Conservation (phyloP, 2,888 invertebrate genomes). For the Bruchidius siliquastri region DNA sequence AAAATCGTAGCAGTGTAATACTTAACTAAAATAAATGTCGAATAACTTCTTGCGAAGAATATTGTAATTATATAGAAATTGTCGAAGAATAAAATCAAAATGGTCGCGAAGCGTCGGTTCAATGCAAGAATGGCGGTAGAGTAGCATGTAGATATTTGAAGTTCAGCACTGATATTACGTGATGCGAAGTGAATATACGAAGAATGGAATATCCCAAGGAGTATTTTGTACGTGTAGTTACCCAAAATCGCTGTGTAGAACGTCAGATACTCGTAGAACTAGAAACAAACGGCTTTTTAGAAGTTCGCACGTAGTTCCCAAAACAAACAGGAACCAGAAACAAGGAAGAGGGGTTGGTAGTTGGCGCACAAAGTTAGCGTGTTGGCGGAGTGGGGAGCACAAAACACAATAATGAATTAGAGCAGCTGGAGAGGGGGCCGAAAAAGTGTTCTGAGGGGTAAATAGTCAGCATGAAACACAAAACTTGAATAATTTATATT, state of each 20-base stretch:
- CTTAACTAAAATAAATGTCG: slow-evolving; percentile 27
- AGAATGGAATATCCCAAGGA: slow-evolving; percentile 44
- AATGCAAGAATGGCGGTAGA: slow-evolving; percentile 28
- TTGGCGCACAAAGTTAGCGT: no score
- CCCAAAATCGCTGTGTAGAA: slow-evolving; percentile 43
- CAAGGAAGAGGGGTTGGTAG: no score
- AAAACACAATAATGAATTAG: no score
- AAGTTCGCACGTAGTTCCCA: neutral
- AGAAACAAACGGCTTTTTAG: neutral
- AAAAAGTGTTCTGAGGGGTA: no score
- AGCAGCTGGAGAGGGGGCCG: no score
- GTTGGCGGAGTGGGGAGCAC: no score
- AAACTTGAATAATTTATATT: no score
- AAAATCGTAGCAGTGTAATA: slow-evolving; percentile 21
- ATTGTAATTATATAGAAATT: neutral
- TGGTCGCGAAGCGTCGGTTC: slow-evolving; percentile 34
- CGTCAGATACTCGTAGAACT: neutral
- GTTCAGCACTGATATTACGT: slow-evolving; percentile 42
- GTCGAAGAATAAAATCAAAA: slow-evolving; percentile 39
- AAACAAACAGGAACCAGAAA: neutral
- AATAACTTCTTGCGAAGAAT: slow-evolving; percentile 11
- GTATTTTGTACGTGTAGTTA: slow-evolving; percentile 45
- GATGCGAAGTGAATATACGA: slow-evolving; percentile 40
- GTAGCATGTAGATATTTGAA: slow-evolving; percentile 39
- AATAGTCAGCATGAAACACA: no score